Base-by-base conservation (phyloP, 2,888 invertebrate species). In the Galeopsomyia nigrocyanea region DNA sequence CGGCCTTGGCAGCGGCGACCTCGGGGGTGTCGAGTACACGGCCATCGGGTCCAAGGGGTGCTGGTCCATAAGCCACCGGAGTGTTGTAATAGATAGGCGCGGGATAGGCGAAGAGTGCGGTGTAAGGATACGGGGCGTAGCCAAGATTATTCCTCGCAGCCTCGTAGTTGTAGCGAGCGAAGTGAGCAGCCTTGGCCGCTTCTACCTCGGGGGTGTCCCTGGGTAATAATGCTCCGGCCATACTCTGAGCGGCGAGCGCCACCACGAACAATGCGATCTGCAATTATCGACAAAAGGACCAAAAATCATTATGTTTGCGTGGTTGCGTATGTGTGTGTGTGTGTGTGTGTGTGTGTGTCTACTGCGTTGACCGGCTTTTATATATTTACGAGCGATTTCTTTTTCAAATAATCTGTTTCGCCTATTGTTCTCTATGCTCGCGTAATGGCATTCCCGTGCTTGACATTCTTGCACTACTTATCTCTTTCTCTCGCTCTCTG, bases 21-120 rank as follows among this genome's bases (percentile, higher is more conserved):
- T 85, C 85, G 39, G 84, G 83, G n/a, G 85, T 85, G 73, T 86
- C 85, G 19, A 85, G 78, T 5, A 86, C 85, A 5, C 83, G 82
- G 2, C 85, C 86, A 58, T 86, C 85, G 0, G 79, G 77, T 2
- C 83, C 85, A 17, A 85, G 77, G 7, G 86, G 85, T 0, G 86
- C 82, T 22, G 69, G 49, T 50, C 69, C 75, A 17, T 64, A 70
- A 5, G 49, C 22, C 49, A 70, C 67, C 6, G 81, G 81, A 3
- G 16, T 2, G 17, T 80, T 79, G 68, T 72, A 78, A 19, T 17
- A 22, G 9, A 65, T 10, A 0, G 71, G 74, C 1, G 51, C 19
- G 17, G 9, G 13, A 46, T 70, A 75, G 46, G 46, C 3, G 14
- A 51, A 14, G 0, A 57, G 69, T 21, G 9, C 14, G 39, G n/a